Evolutionary conservation across 2,113 vertebrate species (phyloP).

Genomic region (Megaceryle torquata): DNA sequence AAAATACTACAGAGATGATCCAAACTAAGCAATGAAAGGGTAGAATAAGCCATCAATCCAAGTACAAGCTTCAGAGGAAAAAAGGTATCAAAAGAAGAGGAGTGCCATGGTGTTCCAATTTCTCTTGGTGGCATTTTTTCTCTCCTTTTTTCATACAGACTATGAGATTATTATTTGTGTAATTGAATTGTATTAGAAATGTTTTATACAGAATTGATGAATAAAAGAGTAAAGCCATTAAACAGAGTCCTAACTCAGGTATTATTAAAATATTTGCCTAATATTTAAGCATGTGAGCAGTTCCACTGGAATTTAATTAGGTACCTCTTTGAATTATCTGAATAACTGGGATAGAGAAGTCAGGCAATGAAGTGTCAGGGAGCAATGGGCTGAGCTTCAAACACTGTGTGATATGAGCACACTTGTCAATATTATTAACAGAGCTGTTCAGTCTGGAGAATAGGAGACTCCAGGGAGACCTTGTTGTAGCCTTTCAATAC

Average conservation of each 20-base stretch:
- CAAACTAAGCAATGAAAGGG: background rate
- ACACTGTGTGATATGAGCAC: background rate
- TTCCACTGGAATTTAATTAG: background rate
- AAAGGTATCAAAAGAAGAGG: background rate
- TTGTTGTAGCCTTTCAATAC: too few relatives aligned
- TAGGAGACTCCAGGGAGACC: too few relatives aligned
- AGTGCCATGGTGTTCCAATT: background rate
- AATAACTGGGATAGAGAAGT: background rate
- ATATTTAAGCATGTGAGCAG: background rate
- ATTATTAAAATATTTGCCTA: background rate
- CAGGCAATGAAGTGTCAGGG: background rate
- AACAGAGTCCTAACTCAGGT: background rate
- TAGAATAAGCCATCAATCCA: background rate
- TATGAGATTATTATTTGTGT: background rate
- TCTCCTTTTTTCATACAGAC: background rate
- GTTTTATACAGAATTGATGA: background rate
- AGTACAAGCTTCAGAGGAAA: background rate
- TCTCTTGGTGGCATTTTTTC: background rate
- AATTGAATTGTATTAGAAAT: background rate
- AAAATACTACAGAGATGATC: background rate
- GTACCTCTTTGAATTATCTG: background rate
- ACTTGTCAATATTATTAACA: background rate
- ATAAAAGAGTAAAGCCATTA: background rate
- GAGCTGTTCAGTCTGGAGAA: too few relatives aligned
- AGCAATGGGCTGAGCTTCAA: background rate